Base-by-base conservation (phyloP, 2,113 vertebrate genomes). In the Caretta caretta region DNA sequence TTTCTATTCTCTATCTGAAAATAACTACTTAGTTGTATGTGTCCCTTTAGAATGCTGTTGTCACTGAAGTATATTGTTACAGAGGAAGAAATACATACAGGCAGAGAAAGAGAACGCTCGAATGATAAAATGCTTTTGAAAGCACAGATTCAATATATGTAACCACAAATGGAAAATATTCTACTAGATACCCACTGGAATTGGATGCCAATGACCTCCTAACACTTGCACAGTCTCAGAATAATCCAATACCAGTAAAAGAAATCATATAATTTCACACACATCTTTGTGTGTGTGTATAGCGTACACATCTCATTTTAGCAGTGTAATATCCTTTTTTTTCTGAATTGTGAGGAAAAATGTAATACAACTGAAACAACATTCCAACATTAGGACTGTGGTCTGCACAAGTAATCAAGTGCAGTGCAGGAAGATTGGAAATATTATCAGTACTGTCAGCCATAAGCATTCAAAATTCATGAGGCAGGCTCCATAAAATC, bases 131-230 rank as follows among this genome's bases (percentile, higher is more conserved):
- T 19, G 0, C 29, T 89, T 96, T 83, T 53, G 59, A 85, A 94
- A 94, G 29, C 50, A 72, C 20, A 79, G 48, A 86, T 87, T 90
- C 75, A 90, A 83, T 90, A 57, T 35, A 78, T 49, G 50, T 83
- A 93, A 95, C 88, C 75, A 88, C 80, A 93, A 96, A 93, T 27
- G 88, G 88, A 94, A 93, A 94, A 87, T 89, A 90, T 51, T 84
- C 4, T 16, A n/a, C 46, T 62, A 75, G 59, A 91, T 88, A 78
- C 1, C 35, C 69, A 38, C 82, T 81, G 65, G 86, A 97, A 72
- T 0, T 83, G 35, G 35, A 94, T 54, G 57, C 22, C 13, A 80
- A 1, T 83, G 65, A 89, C 19, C 53, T 83, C 22, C 49, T 85
- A 22, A 19, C 65, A 80, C 6, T 8, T 25, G 9, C 19, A 92